Conservation (phyloP, 2,113 vertebrate species). For the Tympanuchus pallidicinctus region DNA sequence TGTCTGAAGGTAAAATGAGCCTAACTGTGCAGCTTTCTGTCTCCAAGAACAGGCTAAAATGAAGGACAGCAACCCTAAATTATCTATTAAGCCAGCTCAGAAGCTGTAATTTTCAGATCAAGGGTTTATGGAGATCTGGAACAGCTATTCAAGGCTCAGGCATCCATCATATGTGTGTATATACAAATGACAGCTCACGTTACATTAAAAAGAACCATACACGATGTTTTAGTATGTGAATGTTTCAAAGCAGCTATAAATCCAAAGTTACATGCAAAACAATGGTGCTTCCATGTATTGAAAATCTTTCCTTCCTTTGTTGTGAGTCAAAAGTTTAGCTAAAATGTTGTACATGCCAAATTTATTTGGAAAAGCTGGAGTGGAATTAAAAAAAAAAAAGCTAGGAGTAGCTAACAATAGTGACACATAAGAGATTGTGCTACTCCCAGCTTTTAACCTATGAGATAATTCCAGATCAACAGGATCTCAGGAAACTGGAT, state of each 20-base stretch:
- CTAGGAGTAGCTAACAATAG: constrained; percentile 20
- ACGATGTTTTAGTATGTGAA: background rate
- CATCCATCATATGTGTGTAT: background rate
- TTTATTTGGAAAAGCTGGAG: constrained; percentile 27
- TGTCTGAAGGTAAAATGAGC: background rate
- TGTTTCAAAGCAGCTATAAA: constrained; percentile 51
- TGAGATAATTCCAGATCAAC: constrained; percentile 28
- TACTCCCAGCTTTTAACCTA: background rate
- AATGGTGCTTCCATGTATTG: constrained; percentile 70
- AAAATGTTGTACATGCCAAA: constrained; percentile 21
- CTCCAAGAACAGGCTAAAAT: background rate
- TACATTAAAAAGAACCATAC: background rate
- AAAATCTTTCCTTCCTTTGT: constrained; percentile 74
- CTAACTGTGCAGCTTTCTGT: background rate
- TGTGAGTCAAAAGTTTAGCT: constrained; percentile 59
- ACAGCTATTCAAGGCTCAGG: background rate
- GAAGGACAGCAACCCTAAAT: constrained; percentile 31
- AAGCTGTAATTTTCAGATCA: constrained; percentile 48
- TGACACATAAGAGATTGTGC: constrained; percentile 16
- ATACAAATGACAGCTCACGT: background rate
- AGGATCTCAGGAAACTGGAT: background rate
- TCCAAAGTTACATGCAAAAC: constrained; percentile 20
- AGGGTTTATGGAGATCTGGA: constrained; percentile 40
- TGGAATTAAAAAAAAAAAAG: background rate
- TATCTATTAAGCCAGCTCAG: constrained; percentile 60